Evolutionary conservation across 2,797 vertebrate genomes (phyloP).

Genomic region (Falco biarmicus): DNA sequence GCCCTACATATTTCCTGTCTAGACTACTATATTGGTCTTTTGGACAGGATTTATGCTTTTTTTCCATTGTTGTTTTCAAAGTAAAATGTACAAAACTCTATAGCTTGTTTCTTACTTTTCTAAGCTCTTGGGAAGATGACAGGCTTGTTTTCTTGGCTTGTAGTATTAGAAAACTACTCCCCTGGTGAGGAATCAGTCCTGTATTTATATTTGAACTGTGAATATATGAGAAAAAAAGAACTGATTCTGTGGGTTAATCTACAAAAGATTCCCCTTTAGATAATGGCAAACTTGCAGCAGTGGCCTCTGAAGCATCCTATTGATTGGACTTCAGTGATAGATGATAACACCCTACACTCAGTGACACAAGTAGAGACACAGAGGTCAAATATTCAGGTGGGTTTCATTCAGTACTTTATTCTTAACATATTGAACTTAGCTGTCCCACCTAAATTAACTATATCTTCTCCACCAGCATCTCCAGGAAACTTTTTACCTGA

Average conservation of each 20-base stretch:
- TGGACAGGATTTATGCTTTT: constrained; percentile 42
- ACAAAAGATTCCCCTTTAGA: background rate
- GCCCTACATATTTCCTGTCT: constrained; percentile 76
- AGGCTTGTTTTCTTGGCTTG: background rate
- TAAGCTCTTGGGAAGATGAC: background rate
- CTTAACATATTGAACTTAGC: background rate
- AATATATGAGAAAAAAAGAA: background rate
- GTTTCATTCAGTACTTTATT: background rate
- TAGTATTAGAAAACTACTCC: background rate
- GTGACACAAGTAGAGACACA: background rate
- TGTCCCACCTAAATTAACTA: background rate
- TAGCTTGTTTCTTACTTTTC: background rate
- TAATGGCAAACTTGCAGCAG: background rate
- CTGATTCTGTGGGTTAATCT: background rate
- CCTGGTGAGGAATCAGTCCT: background rate
- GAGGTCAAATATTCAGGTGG: constrained; percentile 1
- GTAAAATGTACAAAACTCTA: constrained; percentile 4
- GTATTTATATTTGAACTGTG: background rate
- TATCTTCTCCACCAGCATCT: background rate
- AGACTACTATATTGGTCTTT: constrained; percentile 71
- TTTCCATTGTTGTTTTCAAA: constrained; percentile 56
- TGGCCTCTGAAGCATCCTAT: background rate
- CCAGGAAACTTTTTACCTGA: background rate
- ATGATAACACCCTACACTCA: background rate
- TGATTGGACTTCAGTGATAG: background rate